Conservation (phyloP, 2,888 invertebrate genomes). For the Zygaena filipendulae region DNA sequence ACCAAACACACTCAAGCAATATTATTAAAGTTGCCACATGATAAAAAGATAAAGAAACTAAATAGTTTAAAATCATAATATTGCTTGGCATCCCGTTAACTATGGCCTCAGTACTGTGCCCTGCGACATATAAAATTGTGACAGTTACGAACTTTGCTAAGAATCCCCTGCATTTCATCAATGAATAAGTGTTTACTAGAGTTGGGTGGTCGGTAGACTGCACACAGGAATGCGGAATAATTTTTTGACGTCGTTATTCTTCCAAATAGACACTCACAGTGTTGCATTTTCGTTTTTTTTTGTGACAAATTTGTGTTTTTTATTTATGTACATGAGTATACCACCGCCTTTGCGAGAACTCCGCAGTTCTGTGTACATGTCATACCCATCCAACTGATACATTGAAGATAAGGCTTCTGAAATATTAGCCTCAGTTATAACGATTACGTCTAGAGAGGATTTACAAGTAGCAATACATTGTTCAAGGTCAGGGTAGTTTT, state of each 20-base stretch:
- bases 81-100: too few species aligned
- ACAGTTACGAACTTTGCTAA: too few species aligned
- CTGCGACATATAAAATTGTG: too few species aligned
- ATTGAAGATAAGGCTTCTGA: conserved; percentile 6
- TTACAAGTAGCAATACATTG: too few species aligned
- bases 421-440: conserved; percentile 15
- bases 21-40: too few species aligned
- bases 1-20: too few species aligned
- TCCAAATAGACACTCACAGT: conserved; percentile 12
- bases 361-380: conserved; percentile 13
- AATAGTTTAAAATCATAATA: too few species aligned
- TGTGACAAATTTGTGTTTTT: too few species aligned
- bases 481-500: too few species aligned
- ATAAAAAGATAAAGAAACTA: too few species aligned
- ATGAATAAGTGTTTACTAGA: conserved; percentile 13
- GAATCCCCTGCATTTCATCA: conserved; percentile 10
- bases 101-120: too few species aligned
- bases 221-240: conserved; percentile 8
- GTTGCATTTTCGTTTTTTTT: conserved; percentile 12
- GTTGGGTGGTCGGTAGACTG: conserved; percentile 11
- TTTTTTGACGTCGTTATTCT: conserved; percentile 9
- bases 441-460: too few species aligned
- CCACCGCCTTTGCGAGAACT: conserved; percentile 13
- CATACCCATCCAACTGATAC: conserved; percentile 13
- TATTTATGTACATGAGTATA: conserved; percentile 13